Percentiles rank a stretch among this genome's conserved stretches.
phyloP scores from a whole-genome alignment of 1,140 invertebrate genomes.

The Hypothenemus hampei region DNA sequence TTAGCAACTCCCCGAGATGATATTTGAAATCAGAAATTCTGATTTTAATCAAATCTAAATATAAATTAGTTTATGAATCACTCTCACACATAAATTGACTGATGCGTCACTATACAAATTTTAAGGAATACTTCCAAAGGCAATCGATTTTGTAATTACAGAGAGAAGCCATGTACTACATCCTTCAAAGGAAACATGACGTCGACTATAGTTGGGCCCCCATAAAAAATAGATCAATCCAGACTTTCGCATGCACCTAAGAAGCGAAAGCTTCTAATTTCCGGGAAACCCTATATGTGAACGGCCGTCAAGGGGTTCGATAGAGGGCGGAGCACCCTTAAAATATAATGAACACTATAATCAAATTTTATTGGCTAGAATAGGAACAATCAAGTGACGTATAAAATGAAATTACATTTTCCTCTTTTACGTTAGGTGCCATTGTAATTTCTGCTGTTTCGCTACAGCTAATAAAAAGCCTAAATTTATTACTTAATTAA shows the following conservation, averaged over 20 bases:
- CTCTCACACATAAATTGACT: too few relatives aligned
- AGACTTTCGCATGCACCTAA: conserved; percentile 8
- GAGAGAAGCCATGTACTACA: conserved; percentile 5
- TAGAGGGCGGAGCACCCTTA: neutral
- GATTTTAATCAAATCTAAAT: too few relatives aligned
- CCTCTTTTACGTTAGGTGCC: neutral
- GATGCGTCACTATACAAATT: too few relatives aligned
- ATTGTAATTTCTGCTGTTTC: neutral
- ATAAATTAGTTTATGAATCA: too few relatives aligned
- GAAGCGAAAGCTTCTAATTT: conserved; percentile 15
- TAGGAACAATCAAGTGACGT: neutral
- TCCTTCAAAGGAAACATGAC: conserved; percentile 6
- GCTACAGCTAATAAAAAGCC: too few relatives aligned
- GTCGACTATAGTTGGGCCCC: neutral
- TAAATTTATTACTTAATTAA: neutral
- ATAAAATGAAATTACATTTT: neutral
- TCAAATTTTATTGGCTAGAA: neutral
- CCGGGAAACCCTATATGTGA: conserved; percentile 13
- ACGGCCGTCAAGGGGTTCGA: neutral
- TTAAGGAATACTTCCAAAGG: too few relatives aligned
- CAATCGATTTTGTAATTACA: conserved; percentile 17
- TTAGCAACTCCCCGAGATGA: too few relatives aligned
- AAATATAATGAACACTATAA: conserved; percentile 14
- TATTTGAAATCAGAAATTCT: too few relatives aligned
- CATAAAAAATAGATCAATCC: conserved; percentile 13